Evolutionary conservation across 2,113 vertebrate genomes (phyloP).

Genomic region (Acrocephalus arundinaceus): DNA sequence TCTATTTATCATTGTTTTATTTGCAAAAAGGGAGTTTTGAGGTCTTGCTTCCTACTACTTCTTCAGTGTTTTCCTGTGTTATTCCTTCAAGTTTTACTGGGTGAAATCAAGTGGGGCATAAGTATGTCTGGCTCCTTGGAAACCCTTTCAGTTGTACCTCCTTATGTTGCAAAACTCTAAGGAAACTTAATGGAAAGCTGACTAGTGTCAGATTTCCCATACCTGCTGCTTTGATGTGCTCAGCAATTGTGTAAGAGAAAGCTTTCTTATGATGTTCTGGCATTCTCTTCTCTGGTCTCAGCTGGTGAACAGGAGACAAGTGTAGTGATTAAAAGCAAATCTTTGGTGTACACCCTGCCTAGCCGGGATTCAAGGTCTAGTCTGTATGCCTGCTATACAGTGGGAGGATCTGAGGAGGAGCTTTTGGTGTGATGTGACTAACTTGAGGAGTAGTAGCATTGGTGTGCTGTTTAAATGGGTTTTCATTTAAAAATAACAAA

Average conservation of each 20-base stretch:
- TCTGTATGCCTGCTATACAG: accelerated
- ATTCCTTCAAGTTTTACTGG: not conserved
- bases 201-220: not conserved
- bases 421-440: not conserved
- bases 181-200: not conserved
- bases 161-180: not conserved
- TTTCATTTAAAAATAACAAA: not conserved
- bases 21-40: not conserved
- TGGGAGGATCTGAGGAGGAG: not conserved
- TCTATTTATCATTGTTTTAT: not conserved
- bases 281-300: not conserved
- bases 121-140: not conserved
- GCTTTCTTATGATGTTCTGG: not conserved
- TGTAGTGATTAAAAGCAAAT: not conserved
- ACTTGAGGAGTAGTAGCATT: not conserved
- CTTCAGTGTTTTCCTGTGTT: not conserved
- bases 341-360: not conserved
- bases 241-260: not conserved
- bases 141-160: not conserved
- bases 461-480: not conserved
- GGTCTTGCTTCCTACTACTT: not conserved
- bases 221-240: not conserved
- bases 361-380: not conserved
- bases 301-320: not conserved
- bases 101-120: not conserved